Base-by-base conservation (phyloP, 2,113 vertebrate species). In the Gila orcuttii region DNA sequence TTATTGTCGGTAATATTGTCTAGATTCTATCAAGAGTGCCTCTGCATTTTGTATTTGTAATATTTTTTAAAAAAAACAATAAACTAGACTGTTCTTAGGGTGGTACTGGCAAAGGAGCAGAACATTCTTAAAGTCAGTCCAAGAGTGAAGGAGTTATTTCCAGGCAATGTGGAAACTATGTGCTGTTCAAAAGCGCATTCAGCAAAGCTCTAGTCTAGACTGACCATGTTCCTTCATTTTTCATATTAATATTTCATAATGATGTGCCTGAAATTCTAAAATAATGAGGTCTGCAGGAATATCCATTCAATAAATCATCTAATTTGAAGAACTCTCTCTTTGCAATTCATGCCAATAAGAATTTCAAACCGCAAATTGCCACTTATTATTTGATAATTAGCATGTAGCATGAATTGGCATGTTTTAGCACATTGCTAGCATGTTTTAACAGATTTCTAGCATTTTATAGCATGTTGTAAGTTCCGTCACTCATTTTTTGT, bases 81-180 rank as follows among this genome's bases (percentile, higher is more conserved):
- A 45, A 74, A 25, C 36, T 42, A 42, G 36, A 73, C 71, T 25
- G 23, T 47, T 25, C 71, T 45, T 33, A 33, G 47, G 45, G 47
- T 77, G 74, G 25, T 21, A 76, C 15, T 76, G 64, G 73, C 59
- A 73, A 71, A 13, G 74, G 15, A 33, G 25, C 64, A 73, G 75
- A 84, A 84, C 33, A 45, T 77, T 62, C 86, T 80, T 68, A 68
- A 59, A 69, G 82, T 82, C 83, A 36, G 79, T 75, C 79, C 78
- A 88, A 80, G 69, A 85, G 73, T 85, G 73, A 85, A 82, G 83
- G 71, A 85, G 62, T 66, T 31, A 85, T 82, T 88, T 85, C 84
- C 82, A 79, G 87, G 87, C 83, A 88, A 33, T 68, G 83, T 85
- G 87, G 84, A 82, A 85, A 88, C 81, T 71, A 62, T 59, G 83